Conservation (phyloP, 2,797 vertebrate species). For the Pogonophryne albipinna region DNA sequence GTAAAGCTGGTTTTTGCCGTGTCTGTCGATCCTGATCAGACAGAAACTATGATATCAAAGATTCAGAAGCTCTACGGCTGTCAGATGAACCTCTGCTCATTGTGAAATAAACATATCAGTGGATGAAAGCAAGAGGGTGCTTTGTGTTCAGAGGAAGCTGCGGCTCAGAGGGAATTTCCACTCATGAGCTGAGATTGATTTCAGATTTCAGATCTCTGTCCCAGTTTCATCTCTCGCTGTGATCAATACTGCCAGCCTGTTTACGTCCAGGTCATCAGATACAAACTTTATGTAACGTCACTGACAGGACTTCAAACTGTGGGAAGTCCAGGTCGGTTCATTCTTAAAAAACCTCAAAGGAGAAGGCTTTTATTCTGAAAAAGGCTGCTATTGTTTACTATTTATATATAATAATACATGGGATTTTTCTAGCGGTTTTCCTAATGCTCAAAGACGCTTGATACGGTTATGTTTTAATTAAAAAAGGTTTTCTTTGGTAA, state of each 20-base stretch:
- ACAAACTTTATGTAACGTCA: slow-evolving; percentile 41
- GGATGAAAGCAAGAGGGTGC: background rate
- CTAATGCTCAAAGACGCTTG: too few species aligned
- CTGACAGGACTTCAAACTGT: background rate
- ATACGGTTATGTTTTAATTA: background rate
- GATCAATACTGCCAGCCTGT: slow-evolving; percentile 49
- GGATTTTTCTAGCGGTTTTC: too few species aligned
- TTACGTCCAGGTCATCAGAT: slow-evolving; percentile 33
- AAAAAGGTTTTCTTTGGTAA: background rate
- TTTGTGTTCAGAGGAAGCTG: slow-evolving; percentile 7
- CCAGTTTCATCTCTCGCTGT: slow-evolving; percentile 7
- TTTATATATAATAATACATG: background rate
- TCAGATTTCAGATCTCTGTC: slow-evolving; percentile 50
- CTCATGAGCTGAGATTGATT: slow-evolving; percentile 58
- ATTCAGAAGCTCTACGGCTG: too few species aligned
- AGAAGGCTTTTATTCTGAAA: slow-evolving; percentile 2
- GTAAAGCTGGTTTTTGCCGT: too few species aligned
- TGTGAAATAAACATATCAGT: too few species aligned
- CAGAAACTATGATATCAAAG: too few species aligned
- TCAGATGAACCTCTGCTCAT: too few species aligned
- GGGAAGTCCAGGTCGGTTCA: background rate
- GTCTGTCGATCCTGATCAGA: too few species aligned
- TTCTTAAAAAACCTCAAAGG: background rate
- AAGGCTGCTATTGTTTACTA: background rate
- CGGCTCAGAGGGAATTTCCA: slow-evolving; percentile 38